phyloP scores from a whole-genome alignment of 2,888 invertebrate genomes.

The Lasioglossum villosulum region DNA sequence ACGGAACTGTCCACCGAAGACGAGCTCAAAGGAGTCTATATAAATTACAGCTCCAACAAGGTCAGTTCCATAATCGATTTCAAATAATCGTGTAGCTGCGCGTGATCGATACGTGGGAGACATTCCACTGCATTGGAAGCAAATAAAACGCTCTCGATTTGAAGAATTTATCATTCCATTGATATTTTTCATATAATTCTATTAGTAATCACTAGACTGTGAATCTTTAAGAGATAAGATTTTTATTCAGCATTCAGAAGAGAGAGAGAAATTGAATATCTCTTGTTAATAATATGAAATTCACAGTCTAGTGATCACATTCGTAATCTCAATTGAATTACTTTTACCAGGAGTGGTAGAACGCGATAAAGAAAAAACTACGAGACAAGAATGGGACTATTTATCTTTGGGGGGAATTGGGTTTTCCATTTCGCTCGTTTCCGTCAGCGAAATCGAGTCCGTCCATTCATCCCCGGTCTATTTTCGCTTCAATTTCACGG shows the following conservation, averaged over 20 bases:
- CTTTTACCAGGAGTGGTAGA: neutral
- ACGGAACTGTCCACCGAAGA: constrained; percentile 91
- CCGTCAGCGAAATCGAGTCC: neutral
- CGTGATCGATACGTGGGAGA: neutral
- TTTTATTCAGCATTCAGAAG: no score
- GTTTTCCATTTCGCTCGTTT: neutral
- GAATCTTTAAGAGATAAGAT: no score
- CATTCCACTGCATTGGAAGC: neutral
- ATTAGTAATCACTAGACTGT: no score
- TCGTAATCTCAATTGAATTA: neutral
- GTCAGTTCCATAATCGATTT: constrained; percentile 81
- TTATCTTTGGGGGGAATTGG: neutral
- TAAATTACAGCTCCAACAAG: constrained; percentile 89
- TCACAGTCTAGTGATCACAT: neutral
- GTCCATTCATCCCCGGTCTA: neutral
- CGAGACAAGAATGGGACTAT: neutral
- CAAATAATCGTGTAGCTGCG: neutral
- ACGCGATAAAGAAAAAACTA: neutral
- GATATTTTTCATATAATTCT: no score
- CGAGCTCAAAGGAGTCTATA: constrained; percentile 91
- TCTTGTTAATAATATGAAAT: neutral
- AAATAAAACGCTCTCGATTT: no score
- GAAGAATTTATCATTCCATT: no score
- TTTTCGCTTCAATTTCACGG: neutral
- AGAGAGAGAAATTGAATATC: no score